phyloP scores from a whole-genome alignment of 2,113 vertebrate species.

The Sinosuthora webbiana region DNA sequence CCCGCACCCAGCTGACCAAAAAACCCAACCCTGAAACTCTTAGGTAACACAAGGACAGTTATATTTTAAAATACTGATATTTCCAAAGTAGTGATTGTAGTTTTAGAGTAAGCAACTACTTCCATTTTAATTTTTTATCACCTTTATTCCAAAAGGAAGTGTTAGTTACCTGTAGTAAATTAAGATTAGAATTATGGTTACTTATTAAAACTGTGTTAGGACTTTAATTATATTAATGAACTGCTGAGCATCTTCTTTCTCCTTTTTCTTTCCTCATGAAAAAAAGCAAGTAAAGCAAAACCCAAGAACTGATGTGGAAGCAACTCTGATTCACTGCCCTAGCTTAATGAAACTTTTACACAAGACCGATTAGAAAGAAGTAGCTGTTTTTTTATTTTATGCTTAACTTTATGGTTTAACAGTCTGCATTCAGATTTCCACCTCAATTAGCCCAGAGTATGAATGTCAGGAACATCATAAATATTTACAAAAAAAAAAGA shows the following conservation, averaged over 20 bases:
- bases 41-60: background rate
- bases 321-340: background rate
- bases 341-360: background rate
- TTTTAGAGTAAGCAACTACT: background rate
- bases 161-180: background rate
- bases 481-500: background rate
- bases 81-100: background rate
- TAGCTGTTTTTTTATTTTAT: background rate
- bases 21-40: background rate
- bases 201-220: background rate
- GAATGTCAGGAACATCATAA: background rate
- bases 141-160: background rate
- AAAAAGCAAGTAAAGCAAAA: background rate
- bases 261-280: background rate
- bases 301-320: background rate
- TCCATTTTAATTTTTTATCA: background rate
- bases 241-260: background rate
- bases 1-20: background rate
- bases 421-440: background rate
- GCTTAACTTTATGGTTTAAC: background rate
- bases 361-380: background rate
- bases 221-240: background rate
- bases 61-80: background rate
- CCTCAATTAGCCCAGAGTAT: background rate
- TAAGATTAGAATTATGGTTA: background rate